These are phyloP conservation scores for Holothuria glaberrima DNA, from an alignment of 35 echinoderm and acorn worm genomes.

Conservation along the genomic window DNA sequence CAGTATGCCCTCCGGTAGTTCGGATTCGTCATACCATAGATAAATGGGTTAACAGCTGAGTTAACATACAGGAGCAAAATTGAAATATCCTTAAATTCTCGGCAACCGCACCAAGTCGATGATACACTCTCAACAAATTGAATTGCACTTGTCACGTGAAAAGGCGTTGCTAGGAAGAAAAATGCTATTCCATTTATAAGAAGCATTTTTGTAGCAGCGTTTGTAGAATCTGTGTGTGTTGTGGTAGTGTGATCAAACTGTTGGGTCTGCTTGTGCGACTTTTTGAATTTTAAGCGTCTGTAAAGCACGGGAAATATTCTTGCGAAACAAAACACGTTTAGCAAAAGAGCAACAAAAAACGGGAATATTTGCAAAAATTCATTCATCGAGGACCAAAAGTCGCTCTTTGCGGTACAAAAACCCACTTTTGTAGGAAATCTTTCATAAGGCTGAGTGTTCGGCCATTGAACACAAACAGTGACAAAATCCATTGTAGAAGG, in stretches of 20 bases:
- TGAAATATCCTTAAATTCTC: not conserved
- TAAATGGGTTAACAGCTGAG: conserved; percentile 58
- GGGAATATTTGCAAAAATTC: conserved; percentile 51
- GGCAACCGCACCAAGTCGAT: not conserved
- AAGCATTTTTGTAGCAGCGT: conserved; percentile 71
- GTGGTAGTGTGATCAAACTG: too few relatives aligned
- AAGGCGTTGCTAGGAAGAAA: conserved; percentile 68
- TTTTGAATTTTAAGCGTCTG: not conserved
- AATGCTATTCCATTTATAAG: conserved; percentile 67
- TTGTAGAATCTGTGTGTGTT: not conserved
- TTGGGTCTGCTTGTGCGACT: too few relatives aligned
- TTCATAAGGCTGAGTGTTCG: conserved; percentile 12
- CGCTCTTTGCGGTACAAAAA: conserved; percentile 31
- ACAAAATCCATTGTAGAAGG: conserved; percentile 48
- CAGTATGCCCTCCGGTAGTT: conserved; percentile 42
- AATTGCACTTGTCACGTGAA: not conserved
- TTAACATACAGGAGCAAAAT: conserved; percentile 60
- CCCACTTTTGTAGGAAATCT: conserved; percentile 38
- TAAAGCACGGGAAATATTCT: conserved; percentile 56
- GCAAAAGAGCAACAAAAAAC: conserved; percentile 67
- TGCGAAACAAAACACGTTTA: conserved; percentile 38
- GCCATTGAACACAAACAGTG: conserved; percentile 13
- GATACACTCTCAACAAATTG: not conserved
- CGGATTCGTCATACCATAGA: conserved; percentile 67
- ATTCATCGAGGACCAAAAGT: not conserved